These are phyloP conservation scores for Salmo trutta DNA, from an alignment of 2,797 vertebrate genomes.

Conservation along the genomic window DNA sequence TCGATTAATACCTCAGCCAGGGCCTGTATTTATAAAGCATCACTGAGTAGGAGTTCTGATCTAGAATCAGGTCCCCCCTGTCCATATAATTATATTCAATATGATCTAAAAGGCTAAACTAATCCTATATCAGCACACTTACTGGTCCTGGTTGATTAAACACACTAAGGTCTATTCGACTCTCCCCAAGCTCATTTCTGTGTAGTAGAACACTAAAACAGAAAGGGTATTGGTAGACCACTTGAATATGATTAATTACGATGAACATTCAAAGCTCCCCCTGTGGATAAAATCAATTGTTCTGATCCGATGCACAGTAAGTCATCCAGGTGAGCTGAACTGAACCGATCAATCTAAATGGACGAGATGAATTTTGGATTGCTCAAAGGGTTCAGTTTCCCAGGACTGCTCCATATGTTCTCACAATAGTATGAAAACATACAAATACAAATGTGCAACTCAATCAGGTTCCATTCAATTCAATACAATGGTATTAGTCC, in stretches of 20 bases:
- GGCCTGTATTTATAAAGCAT: too few relatives aligned
- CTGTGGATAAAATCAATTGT: not conserved
- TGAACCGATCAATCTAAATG: not conserved
- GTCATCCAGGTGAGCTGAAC: not conserved
- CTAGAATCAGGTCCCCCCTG: not conserved
- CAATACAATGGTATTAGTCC: too few relatives aligned
- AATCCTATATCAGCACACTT: not conserved
- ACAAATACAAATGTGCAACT: too few relatives aligned
- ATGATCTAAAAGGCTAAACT: not conserved
- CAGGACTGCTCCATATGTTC: not conserved
- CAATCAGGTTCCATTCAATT: too few relatives aligned
- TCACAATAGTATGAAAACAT: not conserved
- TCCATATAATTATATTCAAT: not conserved
- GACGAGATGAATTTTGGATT: not conserved
- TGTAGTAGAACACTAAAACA: not conserved
- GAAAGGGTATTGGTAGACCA: not conserved
- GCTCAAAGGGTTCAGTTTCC: not conserved
- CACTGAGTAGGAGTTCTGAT: slow-evolving; percentile 12
- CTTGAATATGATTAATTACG: not conserved
- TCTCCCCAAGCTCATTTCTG: not conserved
- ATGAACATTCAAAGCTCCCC: not conserved
- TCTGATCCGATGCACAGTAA: not conserved
- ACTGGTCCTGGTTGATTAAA: not conserved
- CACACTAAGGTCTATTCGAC: not conserved
- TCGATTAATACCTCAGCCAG: too few relatives aligned